phyloP scores from a whole-genome alignment of 2,113 vertebrate species.

The Pardalotus punctatus region DNA sequence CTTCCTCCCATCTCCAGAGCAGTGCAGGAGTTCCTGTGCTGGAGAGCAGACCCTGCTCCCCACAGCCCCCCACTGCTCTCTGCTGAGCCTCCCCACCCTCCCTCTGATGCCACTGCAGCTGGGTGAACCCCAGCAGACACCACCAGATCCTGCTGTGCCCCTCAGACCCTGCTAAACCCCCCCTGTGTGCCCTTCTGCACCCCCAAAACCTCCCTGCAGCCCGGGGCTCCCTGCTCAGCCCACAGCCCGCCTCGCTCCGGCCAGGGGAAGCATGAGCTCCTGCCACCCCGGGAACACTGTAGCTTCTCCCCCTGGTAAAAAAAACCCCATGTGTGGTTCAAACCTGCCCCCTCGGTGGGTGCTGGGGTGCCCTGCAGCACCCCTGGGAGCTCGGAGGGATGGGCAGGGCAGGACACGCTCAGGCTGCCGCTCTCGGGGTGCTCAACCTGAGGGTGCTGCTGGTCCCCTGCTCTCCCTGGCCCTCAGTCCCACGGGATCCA shows the following conservation, averaged over 20 bases:
- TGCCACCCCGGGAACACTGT: fast-evolving
- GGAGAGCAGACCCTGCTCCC: background rate
- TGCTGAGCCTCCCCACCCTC: background rate
- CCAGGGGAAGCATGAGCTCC: background rate
- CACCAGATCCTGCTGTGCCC: background rate
- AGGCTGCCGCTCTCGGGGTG: background rate
- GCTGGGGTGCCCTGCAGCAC: background rate
- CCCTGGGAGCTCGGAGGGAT: fast-evolving
- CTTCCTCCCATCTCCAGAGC: background rate
- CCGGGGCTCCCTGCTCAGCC: background rate
- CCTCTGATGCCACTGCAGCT: background rate
- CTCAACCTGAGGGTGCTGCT: background rate
- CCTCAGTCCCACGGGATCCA: background rate
- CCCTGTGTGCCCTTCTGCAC: fast-evolving
- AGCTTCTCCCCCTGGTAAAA: fast-evolving
- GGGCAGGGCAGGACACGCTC: fast-evolving
- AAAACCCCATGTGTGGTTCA: fast-evolving
- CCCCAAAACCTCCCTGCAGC: background rate
- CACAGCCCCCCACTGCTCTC: background rate
- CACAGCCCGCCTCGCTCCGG: background rate
- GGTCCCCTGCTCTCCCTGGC: background rate
- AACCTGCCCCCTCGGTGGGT: fast-evolving
- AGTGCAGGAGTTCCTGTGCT: background rate
- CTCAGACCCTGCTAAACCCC: background rate
- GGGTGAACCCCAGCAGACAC: background rate